A percentile compares a stretch with the other conserved stretches of the same genome.
Conservation (phyloP, 1,140 invertebrate species). For the Lysiphlebus fabarum region DNA sequence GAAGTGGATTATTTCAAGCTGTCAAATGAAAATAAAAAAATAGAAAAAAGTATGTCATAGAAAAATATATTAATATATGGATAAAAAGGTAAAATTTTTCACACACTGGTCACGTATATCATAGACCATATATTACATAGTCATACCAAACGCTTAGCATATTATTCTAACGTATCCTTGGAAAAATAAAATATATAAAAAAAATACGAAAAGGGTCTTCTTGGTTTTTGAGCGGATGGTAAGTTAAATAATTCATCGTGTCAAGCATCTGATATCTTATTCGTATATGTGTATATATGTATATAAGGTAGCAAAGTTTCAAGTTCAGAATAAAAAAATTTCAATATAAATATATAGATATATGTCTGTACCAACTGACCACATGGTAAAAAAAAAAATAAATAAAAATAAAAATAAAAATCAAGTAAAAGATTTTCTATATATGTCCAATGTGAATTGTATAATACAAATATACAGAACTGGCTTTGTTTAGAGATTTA, state of each 20-base stretch:
- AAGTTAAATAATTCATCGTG: constrained; percentile 31
- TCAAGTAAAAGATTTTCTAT: too few relatives aligned
- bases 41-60: too few relatives aligned
- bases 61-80: constrained; percentile 2
- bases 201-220: constrained; percentile 18
- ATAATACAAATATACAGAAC: constrained; percentile 5
- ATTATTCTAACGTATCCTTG: constrained; percentile 22
- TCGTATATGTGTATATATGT: constrained; percentile 8
- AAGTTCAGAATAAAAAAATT: too few relatives aligned
- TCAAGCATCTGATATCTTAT: constrained; percentile 21
- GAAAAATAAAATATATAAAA: neutral
- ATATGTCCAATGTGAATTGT: neutral
- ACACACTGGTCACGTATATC: constrained; percentile 11
- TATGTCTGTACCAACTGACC: too few relatives aligned
- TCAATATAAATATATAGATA: too few relatives aligned
- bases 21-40: too few relatives aligned
- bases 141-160: constrained; percentile 19
- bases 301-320: neutral
- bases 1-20: too few relatives aligned
- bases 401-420: too few relatives aligned
- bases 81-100: neutral
- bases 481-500: too few relatives aligned
- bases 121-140: neutral
- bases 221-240: constrained; percentile 19
- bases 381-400: too few relatives aligned